Evolutionary conservation across 2,113 vertebrate genomes (phyloP), one percentile per base, ranked within the genome.

Genomic region (Dicaeum eximium): DNA sequence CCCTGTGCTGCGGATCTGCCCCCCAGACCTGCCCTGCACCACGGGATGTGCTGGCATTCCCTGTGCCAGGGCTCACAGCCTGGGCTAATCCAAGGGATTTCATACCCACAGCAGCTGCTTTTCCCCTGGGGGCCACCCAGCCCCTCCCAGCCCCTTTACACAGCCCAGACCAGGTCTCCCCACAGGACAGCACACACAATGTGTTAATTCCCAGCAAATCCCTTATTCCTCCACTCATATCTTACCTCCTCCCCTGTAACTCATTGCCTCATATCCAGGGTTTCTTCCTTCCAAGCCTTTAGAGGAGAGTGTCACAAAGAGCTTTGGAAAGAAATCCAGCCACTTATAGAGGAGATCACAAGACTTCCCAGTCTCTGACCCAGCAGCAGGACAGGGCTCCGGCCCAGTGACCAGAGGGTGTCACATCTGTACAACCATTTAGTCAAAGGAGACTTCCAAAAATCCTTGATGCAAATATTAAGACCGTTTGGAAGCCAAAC

Each of bases 161-260:
- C 18, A 3, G 10, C n/a, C 11, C 2, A 12, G 77, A 11, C 4
- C 64, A 14, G 6, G 7, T 24, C 38, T 31, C 50, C 70, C 28
- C 56, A 19, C 16, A 1, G 25, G 10, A 30, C 57, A 71, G 44
- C 38, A 5, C 66, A 4, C 5, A 1, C 15, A 5, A 4, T 4
- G 1, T 9, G 48, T 27, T 8, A 7, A 37, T 13, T 53, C 53
- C 16, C 47, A 12, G 1, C 2, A 1, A 57, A 16, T 20, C 45
- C 25, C 22, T 35, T 3, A 2, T 15, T 42, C 20, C 75, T 82
- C 31, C 6, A 0, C 18, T 35, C 0, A 0, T 1, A 3, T 9
- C 67, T 86, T 28, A 7, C 30, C n/a, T 80, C n/a, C 51, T n/a
- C 51, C 51, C 74, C 58, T 65, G 8, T 2, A 70, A 25, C 44